phyloP scores from a whole-genome alignment of 2,797 vertebrate genomes.

The Tinamus major region DNA sequence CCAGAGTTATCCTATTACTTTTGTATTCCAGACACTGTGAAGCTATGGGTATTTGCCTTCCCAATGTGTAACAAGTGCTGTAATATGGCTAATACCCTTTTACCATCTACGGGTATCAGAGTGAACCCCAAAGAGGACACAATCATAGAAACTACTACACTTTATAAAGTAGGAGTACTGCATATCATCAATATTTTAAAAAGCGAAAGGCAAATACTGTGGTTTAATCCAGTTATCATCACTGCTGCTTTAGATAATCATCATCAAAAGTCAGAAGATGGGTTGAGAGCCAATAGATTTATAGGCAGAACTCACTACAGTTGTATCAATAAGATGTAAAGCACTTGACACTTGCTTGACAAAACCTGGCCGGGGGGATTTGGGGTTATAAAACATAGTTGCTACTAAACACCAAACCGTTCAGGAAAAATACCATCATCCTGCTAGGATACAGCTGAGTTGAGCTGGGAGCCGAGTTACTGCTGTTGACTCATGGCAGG shows the following conservation, averaged over 20 bases:
- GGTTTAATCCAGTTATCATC: background rate
- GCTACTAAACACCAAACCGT: background rate
- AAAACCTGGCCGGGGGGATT: background rate
- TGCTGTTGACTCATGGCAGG: background rate
- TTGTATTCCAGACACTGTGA: rapidly evolving
- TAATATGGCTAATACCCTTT: background rate
- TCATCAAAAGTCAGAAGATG: conserved; percentile 1
- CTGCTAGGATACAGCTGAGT: background rate
- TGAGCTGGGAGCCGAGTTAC: background rate
- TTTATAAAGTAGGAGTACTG: rapidly evolving
- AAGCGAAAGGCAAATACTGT: background rate
- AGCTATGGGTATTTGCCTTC: background rate
- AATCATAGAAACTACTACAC: background rate
- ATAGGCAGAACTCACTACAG: conserved; percentile 30
- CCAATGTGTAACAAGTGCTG: background rate
- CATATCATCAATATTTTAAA: background rate
- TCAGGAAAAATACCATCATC: conserved; percentile 23
- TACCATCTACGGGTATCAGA: background rate
- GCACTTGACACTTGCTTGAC: background rate
- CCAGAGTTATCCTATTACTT: background rate
- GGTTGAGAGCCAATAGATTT: conserved; percentile 61
- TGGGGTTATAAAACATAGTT: background rate
- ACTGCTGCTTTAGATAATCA: conserved; percentile 17
- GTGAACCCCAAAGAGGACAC: background rate
- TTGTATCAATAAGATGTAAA: conserved; percentile 27